These are phyloP conservation scores for Alouatta palliata DNA, from an alignment of 2,113 vertebrate species.

Conservation along the genomic window DNA sequence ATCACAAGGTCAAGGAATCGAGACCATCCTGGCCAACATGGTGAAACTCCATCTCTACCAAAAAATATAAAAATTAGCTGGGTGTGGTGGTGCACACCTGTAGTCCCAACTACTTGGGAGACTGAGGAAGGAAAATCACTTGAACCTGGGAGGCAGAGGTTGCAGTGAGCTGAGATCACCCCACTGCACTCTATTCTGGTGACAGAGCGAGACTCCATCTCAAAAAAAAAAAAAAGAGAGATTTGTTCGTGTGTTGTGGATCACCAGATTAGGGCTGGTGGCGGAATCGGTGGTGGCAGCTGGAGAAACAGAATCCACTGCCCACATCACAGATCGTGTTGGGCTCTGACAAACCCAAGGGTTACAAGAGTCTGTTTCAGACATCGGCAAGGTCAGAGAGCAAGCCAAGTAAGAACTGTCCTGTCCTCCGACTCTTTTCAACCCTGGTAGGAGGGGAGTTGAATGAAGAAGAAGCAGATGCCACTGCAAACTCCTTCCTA, in stretches of 20 bases:
- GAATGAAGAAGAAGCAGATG: neutral
- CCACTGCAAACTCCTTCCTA: neutral
- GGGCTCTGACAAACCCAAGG: neutral
- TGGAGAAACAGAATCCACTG: neutral
- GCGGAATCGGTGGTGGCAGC: neutral
- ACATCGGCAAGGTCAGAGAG: neutral
- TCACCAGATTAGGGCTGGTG: fast-evolving
- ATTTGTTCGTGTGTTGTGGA: fast-evolving
- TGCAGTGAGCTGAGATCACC: no score
- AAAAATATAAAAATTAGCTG: no score
- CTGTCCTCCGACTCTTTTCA: neutral
- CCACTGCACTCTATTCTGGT: no score
- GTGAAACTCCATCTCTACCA: no score
- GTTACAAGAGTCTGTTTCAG: neutral
- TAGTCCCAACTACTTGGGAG: no score
- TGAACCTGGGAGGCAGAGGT: no score
- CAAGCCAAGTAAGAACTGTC: neutral
- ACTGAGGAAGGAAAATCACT: no score
- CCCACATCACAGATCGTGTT: neutral
- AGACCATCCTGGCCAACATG: no score
- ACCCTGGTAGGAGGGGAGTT: neutral
- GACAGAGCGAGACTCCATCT: no score
- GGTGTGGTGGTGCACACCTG: no score
- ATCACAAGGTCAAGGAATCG: no score
- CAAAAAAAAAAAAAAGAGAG: no score